These are phyloP conservation scores for Nephila pilipes DNA, from an alignment of 1,140 invertebrate species.

Conservation along the genomic window DNA sequence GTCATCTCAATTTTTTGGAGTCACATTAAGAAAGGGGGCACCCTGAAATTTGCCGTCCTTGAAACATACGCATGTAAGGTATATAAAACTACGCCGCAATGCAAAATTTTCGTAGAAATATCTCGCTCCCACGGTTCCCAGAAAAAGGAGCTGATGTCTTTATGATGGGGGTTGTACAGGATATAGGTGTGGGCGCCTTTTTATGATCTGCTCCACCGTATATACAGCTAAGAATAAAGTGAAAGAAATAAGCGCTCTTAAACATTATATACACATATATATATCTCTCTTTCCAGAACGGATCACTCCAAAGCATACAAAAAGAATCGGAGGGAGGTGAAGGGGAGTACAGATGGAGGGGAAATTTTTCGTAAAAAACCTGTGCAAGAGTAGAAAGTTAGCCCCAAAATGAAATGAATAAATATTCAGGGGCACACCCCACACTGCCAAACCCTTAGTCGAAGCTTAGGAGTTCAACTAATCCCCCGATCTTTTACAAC, in stretches of 20 bases:
- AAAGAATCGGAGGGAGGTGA: conserved; percentile 37
- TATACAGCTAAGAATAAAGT: conserved; percentile 50
- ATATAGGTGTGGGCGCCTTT: conserved; percentile 72
- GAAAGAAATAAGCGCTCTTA: conserved; percentile 67
- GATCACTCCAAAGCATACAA: conserved; percentile 63
- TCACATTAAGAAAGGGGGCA: conserved; percentile 14
- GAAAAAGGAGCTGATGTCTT: conserved; percentile 68
- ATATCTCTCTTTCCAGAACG: conserved; percentile 44
- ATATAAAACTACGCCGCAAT: conserved; percentile 28
- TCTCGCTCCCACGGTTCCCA: conserved; percentile 63
- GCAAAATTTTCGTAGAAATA: conserved; percentile 34
- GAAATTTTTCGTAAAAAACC: conserved; percentile 29
- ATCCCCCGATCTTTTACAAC: conserved; percentile 76
- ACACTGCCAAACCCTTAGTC: conserved; percentile 50
- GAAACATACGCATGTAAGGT: background rate
- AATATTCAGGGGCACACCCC: conserved; percentile 73
- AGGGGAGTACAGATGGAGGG: background rate
- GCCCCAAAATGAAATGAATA: conserved; percentile 74
- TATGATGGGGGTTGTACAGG: conserved; percentile 58
- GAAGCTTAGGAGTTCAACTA: conserved; percentile 57
- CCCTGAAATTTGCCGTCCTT: conserved; percentile 24
- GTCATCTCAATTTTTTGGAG: conserved; percentile 32
- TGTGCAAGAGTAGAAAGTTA: conserved; percentile 37
- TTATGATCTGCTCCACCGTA: conserved; percentile 53
- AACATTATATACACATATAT: conserved; percentile 72